Conservation (phyloP, 2,113 vertebrate species). For the Semicossyphus pulcher region DNA sequence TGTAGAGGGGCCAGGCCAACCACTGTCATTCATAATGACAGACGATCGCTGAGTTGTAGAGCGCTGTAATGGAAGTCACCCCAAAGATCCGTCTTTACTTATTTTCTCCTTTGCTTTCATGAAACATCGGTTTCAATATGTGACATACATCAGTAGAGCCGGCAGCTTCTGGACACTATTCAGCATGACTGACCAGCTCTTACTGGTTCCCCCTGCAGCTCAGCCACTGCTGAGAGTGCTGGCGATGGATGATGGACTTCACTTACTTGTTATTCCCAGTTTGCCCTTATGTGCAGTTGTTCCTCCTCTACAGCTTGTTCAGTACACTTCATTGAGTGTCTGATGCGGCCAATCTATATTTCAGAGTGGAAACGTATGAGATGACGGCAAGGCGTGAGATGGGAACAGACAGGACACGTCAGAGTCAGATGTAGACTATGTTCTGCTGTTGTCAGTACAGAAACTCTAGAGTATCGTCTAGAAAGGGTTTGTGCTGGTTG, state of each 20-base stretch:
- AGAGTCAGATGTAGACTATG: constrained; percentile 11
- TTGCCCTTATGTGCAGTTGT: background rate
- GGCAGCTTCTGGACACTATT: constrained; percentile 37
- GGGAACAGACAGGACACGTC: constrained; percentile 54
- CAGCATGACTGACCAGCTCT: constrained; percentile 23
- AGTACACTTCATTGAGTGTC: constrained; percentile 44
- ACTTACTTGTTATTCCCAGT: constrained; percentile 14
- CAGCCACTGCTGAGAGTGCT: constrained; percentile 24
- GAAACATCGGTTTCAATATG: background rate
- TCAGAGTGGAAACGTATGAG: constrained; percentile 39
- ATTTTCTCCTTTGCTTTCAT: background rate
- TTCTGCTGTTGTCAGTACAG: constrained; percentile 9
- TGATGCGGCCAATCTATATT: constrained; percentile 51
- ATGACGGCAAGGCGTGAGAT: constrained; percentile 55
- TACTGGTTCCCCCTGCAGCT: constrained; percentile 13
- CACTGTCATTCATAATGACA: constrained; percentile 4
- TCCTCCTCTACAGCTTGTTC: constrained; percentile 39
- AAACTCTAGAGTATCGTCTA: background rate
- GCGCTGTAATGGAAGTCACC: background rate
- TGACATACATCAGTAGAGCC: constrained; percentile 15
- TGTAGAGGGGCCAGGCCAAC: background rate
- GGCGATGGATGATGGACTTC: constrained; percentile 16
- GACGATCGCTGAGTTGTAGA: background rate
- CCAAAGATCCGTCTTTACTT: background rate
- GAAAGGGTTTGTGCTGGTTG: background rate